These are phyloP conservation scores for Noctua fimbriata DNA, from an alignment of 2,888 invertebrate species.

Conservation along the genomic window DNA sequence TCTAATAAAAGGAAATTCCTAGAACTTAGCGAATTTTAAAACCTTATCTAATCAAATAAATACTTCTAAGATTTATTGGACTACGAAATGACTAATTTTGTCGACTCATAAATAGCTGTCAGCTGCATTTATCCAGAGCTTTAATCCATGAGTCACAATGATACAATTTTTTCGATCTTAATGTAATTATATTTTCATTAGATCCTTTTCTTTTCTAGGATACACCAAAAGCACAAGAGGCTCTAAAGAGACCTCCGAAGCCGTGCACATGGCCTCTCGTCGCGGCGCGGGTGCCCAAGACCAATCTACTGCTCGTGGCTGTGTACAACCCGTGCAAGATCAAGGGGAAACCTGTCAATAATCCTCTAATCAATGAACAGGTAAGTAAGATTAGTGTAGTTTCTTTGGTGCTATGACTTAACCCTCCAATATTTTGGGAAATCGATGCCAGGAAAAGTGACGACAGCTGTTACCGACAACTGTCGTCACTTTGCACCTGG, in stretches of 20 bases:
- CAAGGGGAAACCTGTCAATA: constrained; percentile 70
- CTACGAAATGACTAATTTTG: neutral
- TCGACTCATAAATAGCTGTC: neutral
- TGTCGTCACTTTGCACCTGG: no score
- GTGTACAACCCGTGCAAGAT: constrained; percentile 77
- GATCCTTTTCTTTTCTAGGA: constrained; percentile 70
- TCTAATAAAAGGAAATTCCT: neutral
- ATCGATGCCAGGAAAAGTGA: neutral
- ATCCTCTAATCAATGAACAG: constrained; percentile 80
- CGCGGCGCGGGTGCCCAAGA: constrained; percentile 80
- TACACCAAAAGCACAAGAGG: constrained; percentile 74
- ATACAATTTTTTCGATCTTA: no score
- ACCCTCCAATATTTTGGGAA: neutral
- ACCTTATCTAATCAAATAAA: neutral
- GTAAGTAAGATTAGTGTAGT: constrained; percentile 72
- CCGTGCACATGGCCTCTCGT: constrained; percentile 84
- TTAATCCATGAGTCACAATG: neutral
- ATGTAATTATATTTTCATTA: neutral
- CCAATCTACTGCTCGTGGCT: constrained; percentile 85
- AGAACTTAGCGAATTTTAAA: neutral
- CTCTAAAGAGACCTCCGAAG: constrained; percentile 73
- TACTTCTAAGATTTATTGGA: neutral
- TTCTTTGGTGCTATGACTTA: neutral
- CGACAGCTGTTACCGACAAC: no score
- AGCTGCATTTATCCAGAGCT: no score